Evolutionary conservation across 2,797 vertebrate genomes (phyloP).

Genomic region (Scarus forsteni): DNA sequence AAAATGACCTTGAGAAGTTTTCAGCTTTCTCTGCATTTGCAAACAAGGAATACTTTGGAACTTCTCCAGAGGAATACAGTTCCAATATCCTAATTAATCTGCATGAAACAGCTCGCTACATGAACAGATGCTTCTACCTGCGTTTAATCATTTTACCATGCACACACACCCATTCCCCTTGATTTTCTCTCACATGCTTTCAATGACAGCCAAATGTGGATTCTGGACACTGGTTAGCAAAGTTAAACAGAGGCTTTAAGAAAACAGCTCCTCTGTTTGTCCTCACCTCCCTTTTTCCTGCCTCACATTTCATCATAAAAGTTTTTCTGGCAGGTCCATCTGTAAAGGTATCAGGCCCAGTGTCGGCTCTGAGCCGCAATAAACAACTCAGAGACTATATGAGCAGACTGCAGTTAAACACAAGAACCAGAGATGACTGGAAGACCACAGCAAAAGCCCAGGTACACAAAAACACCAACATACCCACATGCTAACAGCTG

Average conservation of each 20-base stretch:
- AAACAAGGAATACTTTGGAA: constrained; percentile 86
- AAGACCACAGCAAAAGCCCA: constrained; percentile 79
- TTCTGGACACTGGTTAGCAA: constrained; percentile 74
- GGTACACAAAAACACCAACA: constrained; percentile 72
- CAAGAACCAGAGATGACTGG: constrained; percentile 72
- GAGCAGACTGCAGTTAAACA: constrained; percentile 70
- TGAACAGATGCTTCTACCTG: constrained; percentile 16
- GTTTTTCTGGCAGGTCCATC: constrained; percentile 77
- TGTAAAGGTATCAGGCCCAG: constrained; percentile 70
- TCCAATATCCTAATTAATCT: constrained; percentile 21
- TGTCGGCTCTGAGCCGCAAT: constrained; percentile 72
- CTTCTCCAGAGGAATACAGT: constrained; percentile 44
- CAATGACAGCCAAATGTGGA: constrained; percentile 78
- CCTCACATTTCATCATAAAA: constrained; percentile 82
- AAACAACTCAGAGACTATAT: constrained; percentile 78
- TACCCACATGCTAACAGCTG: constrained; percentile 54
- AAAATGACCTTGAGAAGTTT: constrained; percentile 83
- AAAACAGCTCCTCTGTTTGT: constrained; percentile 79
- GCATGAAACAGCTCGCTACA: constrained; percentile 7
- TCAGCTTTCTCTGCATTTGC: constrained; percentile 85
- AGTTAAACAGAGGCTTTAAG: constrained; percentile 77
- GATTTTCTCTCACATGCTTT: constrained; percentile 53
- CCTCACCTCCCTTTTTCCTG: constrained; percentile 76
- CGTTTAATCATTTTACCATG: constrained; percentile 37
- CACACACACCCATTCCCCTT: constrained; percentile 37